Evolutionary conservation across 2,888 invertebrate genomes (phyloP).

Genomic region (Neoitamus cyanurus): DNA sequence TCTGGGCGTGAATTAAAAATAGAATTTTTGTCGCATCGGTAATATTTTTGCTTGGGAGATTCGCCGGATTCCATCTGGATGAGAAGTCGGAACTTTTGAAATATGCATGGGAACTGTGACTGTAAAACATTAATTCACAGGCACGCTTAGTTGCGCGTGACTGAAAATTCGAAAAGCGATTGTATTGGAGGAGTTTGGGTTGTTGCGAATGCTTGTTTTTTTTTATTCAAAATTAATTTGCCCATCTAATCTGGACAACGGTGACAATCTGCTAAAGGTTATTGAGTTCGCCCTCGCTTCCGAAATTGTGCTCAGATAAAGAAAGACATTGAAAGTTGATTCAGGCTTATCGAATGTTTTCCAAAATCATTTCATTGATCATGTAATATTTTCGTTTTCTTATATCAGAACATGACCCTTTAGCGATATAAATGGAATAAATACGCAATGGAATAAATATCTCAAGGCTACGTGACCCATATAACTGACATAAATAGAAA

Average conservation of each 20-base stretch:
- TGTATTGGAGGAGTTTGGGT: neutral
- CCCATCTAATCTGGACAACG: neutral
- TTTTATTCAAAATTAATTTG: neutral
- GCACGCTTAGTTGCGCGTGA: too few relatives aligned
- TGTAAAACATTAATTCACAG: neutral
- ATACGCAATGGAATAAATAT: too few relatives aligned
- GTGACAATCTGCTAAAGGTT: neutral
- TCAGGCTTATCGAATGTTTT: neutral
- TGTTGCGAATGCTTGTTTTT: neutral
- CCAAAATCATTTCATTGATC: neutral
- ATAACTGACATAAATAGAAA: too few relatives aligned
- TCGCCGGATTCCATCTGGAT: neutral
- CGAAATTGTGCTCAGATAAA: neutral
- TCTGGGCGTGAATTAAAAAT: neutral
- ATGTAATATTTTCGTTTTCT: too few relatives aligned
- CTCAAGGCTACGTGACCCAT: too few relatives aligned
- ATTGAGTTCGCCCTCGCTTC: neutral
- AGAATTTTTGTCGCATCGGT: conserved; percentile 21
- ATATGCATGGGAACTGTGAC: neutral
- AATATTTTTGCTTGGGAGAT: neutral
- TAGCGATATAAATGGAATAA: too few relatives aligned
- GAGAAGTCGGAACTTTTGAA: neutral
- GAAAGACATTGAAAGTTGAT: neutral
- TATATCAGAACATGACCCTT: too few relatives aligned
- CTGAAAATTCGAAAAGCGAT: too few relatives aligned